Base-by-base conservation (phyloP, 1,140 invertebrate genomes). In the Telenomus remus region DNA sequence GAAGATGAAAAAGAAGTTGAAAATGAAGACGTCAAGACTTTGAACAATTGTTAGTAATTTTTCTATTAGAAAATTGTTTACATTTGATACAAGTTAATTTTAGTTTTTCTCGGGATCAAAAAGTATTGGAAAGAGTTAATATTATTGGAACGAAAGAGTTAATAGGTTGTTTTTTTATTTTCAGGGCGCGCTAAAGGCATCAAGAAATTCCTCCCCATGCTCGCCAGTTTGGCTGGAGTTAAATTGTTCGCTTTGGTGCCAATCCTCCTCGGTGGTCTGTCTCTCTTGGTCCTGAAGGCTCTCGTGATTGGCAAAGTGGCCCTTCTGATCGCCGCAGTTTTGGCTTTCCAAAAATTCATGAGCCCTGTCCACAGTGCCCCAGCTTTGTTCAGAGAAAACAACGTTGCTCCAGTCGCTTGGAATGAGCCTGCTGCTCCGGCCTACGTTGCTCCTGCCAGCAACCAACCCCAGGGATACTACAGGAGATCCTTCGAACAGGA, bases 251-350 rank as follows among this genome's bases (percentile, higher is more conserved):
- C 92, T 1, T 82, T 94, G 0, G 80, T 92, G 3, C 93, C 93
- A 1, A 82, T 95, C 6, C 83, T 93, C 8, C 87, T 94, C 59
- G 92, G 92, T 6, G 91, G 91, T 65, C 84, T 95, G 0, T 91
- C 90, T n/a, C 85, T 95, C 7, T 79, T 95, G 64, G 91, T 92
- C n/a, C 86, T 91, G 35, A 95, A 95, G 84, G 93, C 94, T 12
- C 85, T 94, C 12, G 87, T 94, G 43, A 89, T 94, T 6, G 91
- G 93, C 39, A 95, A 94, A 82, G 84, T 95, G 35, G 94, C 94
- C 3, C 91, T 95, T 57, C 80, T 94, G 35, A 83, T 93, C 14
- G 93, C 92, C 15, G 90, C 91, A 0, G 84, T 93, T 9, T 76
- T 94, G 11, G 91, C 91, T 0, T 89, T 93, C 76, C 93, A 94